Percentiles rank a stretch among this genome's conserved stretches.
Conservation (phyloP, 1,140 invertebrate species). For the Heliconius eleuchia region DNA sequence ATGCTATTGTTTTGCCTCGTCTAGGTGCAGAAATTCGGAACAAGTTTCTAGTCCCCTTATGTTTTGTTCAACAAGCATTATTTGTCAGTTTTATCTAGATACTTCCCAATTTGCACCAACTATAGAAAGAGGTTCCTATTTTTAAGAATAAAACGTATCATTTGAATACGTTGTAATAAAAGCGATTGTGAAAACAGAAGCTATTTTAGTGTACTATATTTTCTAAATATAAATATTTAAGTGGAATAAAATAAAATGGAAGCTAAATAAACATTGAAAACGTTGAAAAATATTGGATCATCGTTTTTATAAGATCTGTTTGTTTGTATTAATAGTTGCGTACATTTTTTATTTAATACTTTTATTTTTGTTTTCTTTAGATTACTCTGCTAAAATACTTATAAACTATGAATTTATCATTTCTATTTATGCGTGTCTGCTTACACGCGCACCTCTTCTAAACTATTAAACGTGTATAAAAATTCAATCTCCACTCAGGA, state of each 20-base stretch:
- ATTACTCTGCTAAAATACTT: too few relatives aligned
- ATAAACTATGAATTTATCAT: too few relatives aligned
- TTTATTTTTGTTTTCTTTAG: too few relatives aligned
- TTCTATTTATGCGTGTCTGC: too few relatives aligned
- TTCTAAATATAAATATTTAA: too few relatives aligned
- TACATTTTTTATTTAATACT: too few relatives aligned
- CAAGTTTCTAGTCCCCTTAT: conserved; percentile 5
- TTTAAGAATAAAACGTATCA: background rate
- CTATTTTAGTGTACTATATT: background rate
- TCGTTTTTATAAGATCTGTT: too few relatives aligned
- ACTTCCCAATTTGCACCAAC: background rate
- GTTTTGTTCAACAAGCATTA: conserved; percentile 11
- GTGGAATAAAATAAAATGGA: background rate
- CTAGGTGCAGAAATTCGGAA: conserved; percentile 21
- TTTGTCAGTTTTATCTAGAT: conserved; percentile 6
- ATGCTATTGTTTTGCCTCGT: conserved; percentile 10
- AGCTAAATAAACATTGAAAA: background rate
- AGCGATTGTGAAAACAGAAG: background rate
- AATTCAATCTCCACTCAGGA: too few relatives aligned
- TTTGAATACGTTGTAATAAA: background rate
- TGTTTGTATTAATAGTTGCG: too few relatives aligned
- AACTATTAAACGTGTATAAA: too few relatives aligned
- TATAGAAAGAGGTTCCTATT: background rate
- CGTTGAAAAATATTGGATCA: background rate
- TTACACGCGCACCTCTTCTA: too few relatives aligned